Conservation (phyloP, 2,888 invertebrate genomes). For the Dryomyza anilis region DNA sequence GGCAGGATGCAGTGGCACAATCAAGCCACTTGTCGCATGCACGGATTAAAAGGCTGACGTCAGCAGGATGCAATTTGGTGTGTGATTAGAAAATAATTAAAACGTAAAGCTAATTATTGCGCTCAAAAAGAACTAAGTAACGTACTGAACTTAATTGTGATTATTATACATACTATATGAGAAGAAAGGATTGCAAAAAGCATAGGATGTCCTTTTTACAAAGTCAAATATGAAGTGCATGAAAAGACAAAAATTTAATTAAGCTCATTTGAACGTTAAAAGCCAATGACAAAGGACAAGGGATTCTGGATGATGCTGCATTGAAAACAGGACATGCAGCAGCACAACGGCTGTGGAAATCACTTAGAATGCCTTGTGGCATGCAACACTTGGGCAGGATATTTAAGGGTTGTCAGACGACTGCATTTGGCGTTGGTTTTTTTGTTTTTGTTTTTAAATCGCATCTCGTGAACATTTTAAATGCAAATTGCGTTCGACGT, state of each 20-base stretch:
- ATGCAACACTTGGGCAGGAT: slow-evolving; percentile 6
- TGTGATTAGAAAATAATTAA: slow-evolving; percentile 16
- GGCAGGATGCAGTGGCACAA: slow-evolving; percentile 34
- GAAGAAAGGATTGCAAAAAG: no score
- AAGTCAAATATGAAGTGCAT: no score
- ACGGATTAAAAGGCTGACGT: no score
- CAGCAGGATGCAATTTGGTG: not conserved
- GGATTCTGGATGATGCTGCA: slow-evolving; percentile 37
- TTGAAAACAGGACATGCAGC: slow-evolving; percentile 3
- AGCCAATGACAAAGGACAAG: slow-evolving; percentile 56
- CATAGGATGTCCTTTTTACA: no score
- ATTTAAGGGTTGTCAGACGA: not conserved
- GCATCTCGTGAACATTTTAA: not conserved
- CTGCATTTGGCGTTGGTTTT: not conserved
- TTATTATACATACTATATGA: no score
- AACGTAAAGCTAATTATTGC: slow-evolving; percentile 23
- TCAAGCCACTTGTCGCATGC: slow-evolving; percentile 59
- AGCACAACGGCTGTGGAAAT: slow-evolving; percentile 11
- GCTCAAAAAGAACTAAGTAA: slow-evolving; percentile 2
- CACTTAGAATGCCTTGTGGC: slow-evolving; percentile 22
- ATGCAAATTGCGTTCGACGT: slow-evolving; percentile 28
- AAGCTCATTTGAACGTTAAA: slow-evolving; percentile 63
- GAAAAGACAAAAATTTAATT: slow-evolving; percentile 61
- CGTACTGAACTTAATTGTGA: slow-evolving; percentile 34
- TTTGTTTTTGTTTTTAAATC: not conserved